phyloP scores from a whole-genome alignment of 2,113 vertebrate species.

The Pipra filicauda region DNA sequence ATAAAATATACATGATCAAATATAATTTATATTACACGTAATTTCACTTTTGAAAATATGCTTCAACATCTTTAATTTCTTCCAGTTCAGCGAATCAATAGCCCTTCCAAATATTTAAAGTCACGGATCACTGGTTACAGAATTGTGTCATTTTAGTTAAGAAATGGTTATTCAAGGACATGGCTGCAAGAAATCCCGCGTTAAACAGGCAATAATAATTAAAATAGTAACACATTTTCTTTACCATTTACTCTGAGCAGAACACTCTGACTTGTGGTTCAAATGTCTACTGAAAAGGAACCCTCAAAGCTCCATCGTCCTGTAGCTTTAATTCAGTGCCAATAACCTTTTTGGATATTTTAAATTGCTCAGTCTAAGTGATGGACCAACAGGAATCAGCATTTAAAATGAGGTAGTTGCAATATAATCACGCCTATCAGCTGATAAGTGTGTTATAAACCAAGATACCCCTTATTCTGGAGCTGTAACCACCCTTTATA shows the following conservation, averaged over 20 bases:
- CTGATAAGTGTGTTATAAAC: background rate
- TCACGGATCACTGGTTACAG: slow-evolving; percentile 55
- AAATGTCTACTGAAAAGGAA: background rate
- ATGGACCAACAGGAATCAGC: background rate
- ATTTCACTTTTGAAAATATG: slow-evolving; percentile 40
- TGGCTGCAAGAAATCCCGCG: background rate
- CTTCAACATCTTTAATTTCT: slow-evolving; percentile 38
- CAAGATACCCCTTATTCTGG: background rate
- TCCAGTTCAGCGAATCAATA: slow-evolving; percentile 44
- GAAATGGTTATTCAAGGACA: slow-evolving; percentile 43
- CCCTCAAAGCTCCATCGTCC: background rate
- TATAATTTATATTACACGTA: background rate
- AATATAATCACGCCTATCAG: background rate
- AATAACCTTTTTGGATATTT: background rate
- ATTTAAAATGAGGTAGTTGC: background rate
- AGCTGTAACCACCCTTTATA: background rate
- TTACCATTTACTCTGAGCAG: background rate
- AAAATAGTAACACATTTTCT: background rate
- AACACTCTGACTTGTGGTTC: background rate
- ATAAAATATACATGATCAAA: background rate
- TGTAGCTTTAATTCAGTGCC: background rate
- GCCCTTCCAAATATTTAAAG: slow-evolving; percentile 64
- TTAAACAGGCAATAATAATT: slow-evolving; percentile 24
- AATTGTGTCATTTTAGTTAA: slow-evolving; percentile 48
- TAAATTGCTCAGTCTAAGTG: background rate